Conservation (phyloP, 2,888 invertebrate genomes). For the Eudasyphora cyanicolor region DNA sequence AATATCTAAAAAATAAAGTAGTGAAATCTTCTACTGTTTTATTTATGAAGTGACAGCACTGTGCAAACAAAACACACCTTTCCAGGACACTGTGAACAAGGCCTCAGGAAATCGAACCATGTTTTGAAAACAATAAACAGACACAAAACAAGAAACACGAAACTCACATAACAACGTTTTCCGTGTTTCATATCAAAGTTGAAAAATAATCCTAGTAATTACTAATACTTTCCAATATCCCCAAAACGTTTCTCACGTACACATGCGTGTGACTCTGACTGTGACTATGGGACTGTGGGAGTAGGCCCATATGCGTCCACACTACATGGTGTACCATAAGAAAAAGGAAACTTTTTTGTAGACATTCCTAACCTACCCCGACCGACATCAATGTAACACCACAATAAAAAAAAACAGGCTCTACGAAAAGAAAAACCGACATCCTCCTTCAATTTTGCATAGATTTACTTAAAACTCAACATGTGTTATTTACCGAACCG, state of each 20-base stretch:
- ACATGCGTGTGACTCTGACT: background rate
- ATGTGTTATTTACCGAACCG: conserved; percentile 10
- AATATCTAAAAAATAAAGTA: no score
- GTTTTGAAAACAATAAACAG: no score
- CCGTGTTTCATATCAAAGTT: no score
- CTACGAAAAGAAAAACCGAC: background rate
- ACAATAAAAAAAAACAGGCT: background rate
- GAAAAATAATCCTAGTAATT: background rate
- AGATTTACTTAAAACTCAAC: background rate
- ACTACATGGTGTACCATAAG: no score
- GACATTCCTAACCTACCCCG: background rate
- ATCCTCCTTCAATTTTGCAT: background rate
- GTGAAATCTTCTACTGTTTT: no score
- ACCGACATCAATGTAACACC: background rate
- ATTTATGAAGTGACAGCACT: no score
- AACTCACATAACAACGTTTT: no score
- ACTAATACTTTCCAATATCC: background rate
- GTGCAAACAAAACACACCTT: no score
- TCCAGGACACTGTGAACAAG: no score
- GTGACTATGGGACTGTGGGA: background rate
- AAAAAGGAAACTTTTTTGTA: background rate
- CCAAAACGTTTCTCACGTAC: background rate
- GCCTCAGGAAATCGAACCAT: no score
- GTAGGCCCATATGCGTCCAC: background rate
- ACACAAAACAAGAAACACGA: no score